phyloP scores from a whole-genome alignment of 2,888 invertebrate species.

The Azorinus chamasolen region DNA sequence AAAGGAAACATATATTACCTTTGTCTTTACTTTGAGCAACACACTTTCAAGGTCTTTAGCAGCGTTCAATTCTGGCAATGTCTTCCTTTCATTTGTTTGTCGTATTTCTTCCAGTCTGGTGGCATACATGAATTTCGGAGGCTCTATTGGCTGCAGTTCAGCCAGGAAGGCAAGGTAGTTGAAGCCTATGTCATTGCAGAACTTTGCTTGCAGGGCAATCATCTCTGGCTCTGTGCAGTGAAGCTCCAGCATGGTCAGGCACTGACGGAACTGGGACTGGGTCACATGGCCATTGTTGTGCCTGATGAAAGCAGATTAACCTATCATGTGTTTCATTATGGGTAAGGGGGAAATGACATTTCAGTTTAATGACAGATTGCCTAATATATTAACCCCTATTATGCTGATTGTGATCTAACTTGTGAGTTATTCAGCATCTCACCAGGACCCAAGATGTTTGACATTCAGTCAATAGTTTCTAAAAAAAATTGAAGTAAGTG shows the following conservation, averaged over 20 bases:
- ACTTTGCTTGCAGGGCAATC: slow-evolving; percentile 84
- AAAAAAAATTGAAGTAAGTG: too few relatives aligned
- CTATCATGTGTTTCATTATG: too few relatives aligned
- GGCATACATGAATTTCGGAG: slow-evolving; percentile 80
- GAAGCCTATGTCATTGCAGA: slow-evolving; percentile 85
- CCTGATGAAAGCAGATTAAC: slow-evolving; percentile 66
- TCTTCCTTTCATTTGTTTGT: slow-evolving; percentile 75
- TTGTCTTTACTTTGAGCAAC: slow-evolving; percentile 84
- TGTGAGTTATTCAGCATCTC: too few relatives aligned
- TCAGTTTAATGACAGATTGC: too few relatives aligned
- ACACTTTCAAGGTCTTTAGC: slow-evolving; percentile 83
- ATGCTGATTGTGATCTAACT: too few relatives aligned
- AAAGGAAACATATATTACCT: slow-evolving; percentile 73
- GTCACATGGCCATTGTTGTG: slow-evolving; percentile 86
- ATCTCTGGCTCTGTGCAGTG: slow-evolving; percentile 82
- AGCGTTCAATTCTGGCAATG: slow-evolving; percentile 76
- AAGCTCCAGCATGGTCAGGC: slow-evolving; percentile 84
- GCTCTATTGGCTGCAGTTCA: slow-evolving; percentile 82
- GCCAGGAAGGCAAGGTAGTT: slow-evolving; percentile 84
- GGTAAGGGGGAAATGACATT: too few relatives aligned
- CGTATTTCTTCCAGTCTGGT: slow-evolving; percentile 81
- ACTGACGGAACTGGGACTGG: slow-evolving; percentile 84
- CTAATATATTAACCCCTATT: too few relatives aligned
- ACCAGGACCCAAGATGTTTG: too few relatives aligned
- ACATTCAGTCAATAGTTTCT: too few relatives aligned